Evolutionary conservation across 2,113 vertebrate genomes (phyloP), one percentile per base, ranked within the genome.

Genomic region (Callipepla californica): DNA sequence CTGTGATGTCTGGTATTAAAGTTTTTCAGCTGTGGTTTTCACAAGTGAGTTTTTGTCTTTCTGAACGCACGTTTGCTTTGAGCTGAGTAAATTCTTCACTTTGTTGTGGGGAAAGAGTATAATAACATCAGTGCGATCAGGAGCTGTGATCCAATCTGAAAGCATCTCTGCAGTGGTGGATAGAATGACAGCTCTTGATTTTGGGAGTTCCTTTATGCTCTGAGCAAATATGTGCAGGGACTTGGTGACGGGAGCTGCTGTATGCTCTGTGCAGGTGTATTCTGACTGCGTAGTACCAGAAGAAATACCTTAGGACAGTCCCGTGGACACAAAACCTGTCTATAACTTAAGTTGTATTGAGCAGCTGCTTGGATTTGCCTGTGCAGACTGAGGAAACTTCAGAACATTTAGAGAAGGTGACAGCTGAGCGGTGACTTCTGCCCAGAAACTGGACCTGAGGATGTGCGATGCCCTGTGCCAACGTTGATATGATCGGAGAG

Each of bases 281-380:
- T 45, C 7, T 30, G 10, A 36, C 28, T 32, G 4, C 4, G 30
- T 34, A 1, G 2, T 62, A n/a, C 11, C 5, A 6, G 1, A 8
- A 10, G 10, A 62, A 66, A 44, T 28, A 18, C 30, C 26, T 67
- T 28, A 6, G 28, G 36, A 9, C 14, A 4, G 38, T 26, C 7
- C 1, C 4, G 1, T 0, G 11, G 25, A 3, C 3, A 0, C 6
- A 1, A 0, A 5, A 7, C 40, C 40, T 40, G 40, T 40, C 1
- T 32, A 16, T 15, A 3, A 47, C 2, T 13, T 34, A 8, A n/a
- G 6, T 23, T 23, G 4, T 1, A 0, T 0, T 26, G 36, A 23
- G 72, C 53, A 70, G 16, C 26, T 13, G 66, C 48, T 15, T 0
- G 42, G 21, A 25, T 68, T 66, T 9, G 11, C 32, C 6, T 47